phyloP scores from a whole-genome alignment of 1,140 invertebrate genomes.

The Philopotamus ludificatus region DNA sequence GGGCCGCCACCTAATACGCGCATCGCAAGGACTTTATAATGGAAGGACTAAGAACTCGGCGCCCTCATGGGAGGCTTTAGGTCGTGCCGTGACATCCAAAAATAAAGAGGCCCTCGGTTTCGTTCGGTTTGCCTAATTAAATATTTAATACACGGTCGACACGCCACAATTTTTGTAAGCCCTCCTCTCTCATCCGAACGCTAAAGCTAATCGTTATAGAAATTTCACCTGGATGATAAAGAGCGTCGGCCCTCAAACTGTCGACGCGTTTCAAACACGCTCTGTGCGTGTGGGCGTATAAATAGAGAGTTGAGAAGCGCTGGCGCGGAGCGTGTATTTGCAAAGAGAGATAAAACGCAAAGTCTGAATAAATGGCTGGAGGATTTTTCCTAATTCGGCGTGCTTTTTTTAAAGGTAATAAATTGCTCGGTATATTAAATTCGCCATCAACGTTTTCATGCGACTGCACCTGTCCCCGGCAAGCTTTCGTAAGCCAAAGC shows the following conservation, averaged over 20 bases:
- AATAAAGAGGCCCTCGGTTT: conserved; percentile 31
- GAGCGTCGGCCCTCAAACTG: too few species aligned
- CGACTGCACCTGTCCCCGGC: conserved; percentile 33
- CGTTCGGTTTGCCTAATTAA: conserved; percentile 39
- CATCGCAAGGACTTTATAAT: conserved; percentile 19
- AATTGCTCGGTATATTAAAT: conserved; percentile 42
- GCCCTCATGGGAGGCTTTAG: conserved; percentile 28
- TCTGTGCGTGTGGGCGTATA: too few species aligned
- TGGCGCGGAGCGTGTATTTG: too few species aligned
- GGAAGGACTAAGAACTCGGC: conserved; percentile 15
- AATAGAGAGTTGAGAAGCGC: too few species aligned
- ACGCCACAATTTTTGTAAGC: conserved; percentile 33
- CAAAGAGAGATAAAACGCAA: too few species aligned
- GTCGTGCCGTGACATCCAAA: conserved; percentile 29
- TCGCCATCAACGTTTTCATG: conserved; percentile 36
- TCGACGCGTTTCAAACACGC: too few species aligned
- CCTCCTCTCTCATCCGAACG: too few species aligned
- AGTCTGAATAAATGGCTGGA: conserved; percentile 17
- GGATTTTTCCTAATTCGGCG: conserved; percentile 38
- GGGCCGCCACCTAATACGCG: conserved; percentile 11
- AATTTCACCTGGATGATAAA: too few species aligned
- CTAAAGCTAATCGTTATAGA: too few species aligned
- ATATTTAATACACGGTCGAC: conserved; percentile 37
- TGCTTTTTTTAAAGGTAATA: conserved; percentile 43
- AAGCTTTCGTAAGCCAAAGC: conserved; percentile 33